Percentiles rank a stretch among this genome's conserved stretches.
Conservation (phyloP, 2,888 invertebrate genomes). For the Agriopis marginaria region DNA sequence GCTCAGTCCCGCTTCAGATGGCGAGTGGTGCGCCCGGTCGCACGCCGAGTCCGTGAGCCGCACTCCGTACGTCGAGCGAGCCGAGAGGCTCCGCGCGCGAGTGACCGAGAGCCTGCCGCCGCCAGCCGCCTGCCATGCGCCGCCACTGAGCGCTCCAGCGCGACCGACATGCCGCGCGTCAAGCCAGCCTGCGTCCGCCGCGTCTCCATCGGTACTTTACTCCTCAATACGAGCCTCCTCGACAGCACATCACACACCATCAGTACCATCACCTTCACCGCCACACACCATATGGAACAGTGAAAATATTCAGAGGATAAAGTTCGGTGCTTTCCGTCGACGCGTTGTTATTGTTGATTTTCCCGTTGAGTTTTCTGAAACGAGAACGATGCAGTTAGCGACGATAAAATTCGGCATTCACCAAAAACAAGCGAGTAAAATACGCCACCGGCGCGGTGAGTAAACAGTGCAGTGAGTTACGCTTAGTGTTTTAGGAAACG, state of each 20-base stretch:
- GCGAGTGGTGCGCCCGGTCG: conserved; percentile 81
- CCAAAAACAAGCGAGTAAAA: conserved; percentile 84
- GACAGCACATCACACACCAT: conserved; percentile 61
- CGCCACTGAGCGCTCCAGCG: conserved; percentile 73
- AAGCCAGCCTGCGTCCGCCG: conserved; percentile 85
- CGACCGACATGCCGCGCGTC: conserved; percentile 82
- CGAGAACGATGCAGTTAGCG: conserved; percentile 89
- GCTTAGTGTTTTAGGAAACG: conserved; percentile 32
- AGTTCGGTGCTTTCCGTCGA: conserved; percentile 44
- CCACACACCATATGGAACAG: conserved; percentile 57
- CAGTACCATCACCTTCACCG: conserved; percentile 40
- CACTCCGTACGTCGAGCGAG: conserved; percentile 67
- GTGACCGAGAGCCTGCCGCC: conserved; percentile 59
- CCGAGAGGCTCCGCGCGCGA: conserved; percentile 67
- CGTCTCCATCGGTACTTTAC: conserved; percentile 85
- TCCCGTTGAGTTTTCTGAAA: conserved; percentile 49
- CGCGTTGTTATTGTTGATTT: conserved; percentile 42
- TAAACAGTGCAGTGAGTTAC: conserved; percentile 81
- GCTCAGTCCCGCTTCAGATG: conserved; percentile 86
- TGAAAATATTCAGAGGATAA: conserved; percentile 58
- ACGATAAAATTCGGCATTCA: conserved; percentile 88
- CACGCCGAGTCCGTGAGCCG: conserved; percentile 65
- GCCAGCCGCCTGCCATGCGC: conserved; percentile 74
- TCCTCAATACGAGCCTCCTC: conserved; percentile 63
- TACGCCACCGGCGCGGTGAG: conserved; percentile 80